Percentiles rank a stretch among this genome's conserved stretches.
These are phyloP conservation scores for Gulo gulo DNA, from an alignment of 2,113 vertebrate species.

Conservation along the genomic window DNA sequence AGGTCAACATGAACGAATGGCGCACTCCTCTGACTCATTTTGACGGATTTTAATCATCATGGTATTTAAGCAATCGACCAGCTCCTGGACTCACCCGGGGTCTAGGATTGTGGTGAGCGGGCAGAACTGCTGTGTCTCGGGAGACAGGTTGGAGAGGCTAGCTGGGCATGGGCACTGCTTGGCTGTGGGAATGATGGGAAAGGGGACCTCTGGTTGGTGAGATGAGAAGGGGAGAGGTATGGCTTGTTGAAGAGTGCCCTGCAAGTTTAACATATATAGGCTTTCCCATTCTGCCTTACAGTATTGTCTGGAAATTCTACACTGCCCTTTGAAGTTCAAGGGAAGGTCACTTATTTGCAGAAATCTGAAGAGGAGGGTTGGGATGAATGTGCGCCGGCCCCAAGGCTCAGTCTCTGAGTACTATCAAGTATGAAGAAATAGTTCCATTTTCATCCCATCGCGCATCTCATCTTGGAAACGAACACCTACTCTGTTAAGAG, in stretches of 20 bases:
- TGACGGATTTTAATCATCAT: not conserved
- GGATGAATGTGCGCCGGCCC: not conserved
- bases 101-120: not conserved
- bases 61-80: not conserved
- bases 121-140: not conserved
- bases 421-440: too few relatives aligned
- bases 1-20: fast-evolving
- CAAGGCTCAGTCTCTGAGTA: not conserved
- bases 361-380: not conserved
- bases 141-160: not conserved
- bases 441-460: not conserved
- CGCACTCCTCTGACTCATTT: not conserved
- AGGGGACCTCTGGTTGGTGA: too few relatives aligned
- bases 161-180: not conserved
- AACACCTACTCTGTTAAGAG: not conserved
- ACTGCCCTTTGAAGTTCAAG: not conserved
- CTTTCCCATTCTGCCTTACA: not conserved
- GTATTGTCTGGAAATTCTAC: not conserved
- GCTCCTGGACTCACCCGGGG: not conserved
- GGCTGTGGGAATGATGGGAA: not conserved
- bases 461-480: not conserved
- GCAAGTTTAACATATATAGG: not conserved
- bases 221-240: not conserved
- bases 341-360: not conserved
- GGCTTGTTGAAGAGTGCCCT: not conserved